These are phyloP conservation scores for Hirudinaria manillensis DNA, from an alignment of 2,888 invertebrate genomes.

Conservation along the genomic window DNA sequence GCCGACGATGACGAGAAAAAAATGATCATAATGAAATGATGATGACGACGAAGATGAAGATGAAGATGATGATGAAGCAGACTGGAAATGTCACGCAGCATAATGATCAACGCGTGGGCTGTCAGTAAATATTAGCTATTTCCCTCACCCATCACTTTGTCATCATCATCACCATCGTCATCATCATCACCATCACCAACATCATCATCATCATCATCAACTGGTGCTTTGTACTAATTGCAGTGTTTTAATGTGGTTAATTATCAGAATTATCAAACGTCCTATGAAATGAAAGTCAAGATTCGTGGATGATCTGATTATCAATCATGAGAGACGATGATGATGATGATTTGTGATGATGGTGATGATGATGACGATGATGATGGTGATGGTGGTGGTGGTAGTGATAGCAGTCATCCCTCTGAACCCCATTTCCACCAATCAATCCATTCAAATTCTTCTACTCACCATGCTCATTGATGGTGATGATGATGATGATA, in stretches of 20 bases:
- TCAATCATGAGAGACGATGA: background rate
- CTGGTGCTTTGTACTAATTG: background rate
- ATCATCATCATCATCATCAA: background rate
- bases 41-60: background rate
- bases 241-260: no score
- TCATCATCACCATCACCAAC: background rate
- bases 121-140: background rate
- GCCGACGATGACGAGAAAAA: slow-evolving; percentile 14
- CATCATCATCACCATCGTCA: background rate
- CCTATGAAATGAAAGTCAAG: no score
- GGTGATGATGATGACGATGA: slow-evolving; percentile 4
- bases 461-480: no score
- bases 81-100: slow-evolving; percentile 3
- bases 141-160: background rate
- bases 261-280: no score
- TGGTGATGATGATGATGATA: slow-evolving; percentile 21
- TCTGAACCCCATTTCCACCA: no score
- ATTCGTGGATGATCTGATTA: background rate
- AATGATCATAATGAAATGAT: no score
- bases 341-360: background rate
- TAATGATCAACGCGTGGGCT: background rate
- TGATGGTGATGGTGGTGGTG: background rate
- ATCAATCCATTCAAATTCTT: no score
- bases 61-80: background rate
- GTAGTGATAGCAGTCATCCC: background rate